phyloP scores from a whole-genome alignment of 2,797 vertebrate genomes.

The Mormyrops attenuatus region DNA sequence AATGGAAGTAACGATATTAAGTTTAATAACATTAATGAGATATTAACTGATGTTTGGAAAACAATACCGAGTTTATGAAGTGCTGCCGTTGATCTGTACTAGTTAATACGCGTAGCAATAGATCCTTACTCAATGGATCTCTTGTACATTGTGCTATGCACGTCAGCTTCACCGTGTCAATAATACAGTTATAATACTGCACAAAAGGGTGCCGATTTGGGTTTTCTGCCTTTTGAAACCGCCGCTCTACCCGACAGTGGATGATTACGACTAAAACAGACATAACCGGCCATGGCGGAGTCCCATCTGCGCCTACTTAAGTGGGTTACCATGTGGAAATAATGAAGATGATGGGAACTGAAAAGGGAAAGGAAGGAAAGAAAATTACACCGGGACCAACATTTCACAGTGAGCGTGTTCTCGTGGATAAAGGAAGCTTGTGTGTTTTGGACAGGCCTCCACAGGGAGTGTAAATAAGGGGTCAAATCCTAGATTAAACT shows the following conservation, averaged over 20 bases:
- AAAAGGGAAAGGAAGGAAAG: conserved; percentile 42
- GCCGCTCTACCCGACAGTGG: background rate
- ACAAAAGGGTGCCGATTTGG: background rate
- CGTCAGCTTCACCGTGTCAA: background rate
- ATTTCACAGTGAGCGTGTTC: background rate
- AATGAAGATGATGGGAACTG: conserved; percentile 22
- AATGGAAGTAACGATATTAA: background rate
- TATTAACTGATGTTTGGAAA: background rate
- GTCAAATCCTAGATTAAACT: background rate
- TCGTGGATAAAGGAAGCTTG: conserved; percentile 9
- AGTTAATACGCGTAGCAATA: background rate
- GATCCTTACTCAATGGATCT: background rate
- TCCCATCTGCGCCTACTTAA: background rate
- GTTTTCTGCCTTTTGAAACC: background rate
- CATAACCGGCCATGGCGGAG: background rate
- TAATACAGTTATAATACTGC: background rate
- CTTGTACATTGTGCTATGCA: background rate
- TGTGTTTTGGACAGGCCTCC: background rate
- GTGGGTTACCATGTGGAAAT: conserved; percentile 39
- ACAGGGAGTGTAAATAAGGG: background rate
- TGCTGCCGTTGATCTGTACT: background rate
- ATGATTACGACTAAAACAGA: background rate
- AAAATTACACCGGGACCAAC: conserved; percentile 29
- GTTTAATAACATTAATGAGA: background rate
- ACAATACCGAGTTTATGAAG: background rate